Evolutionary conservation across 2,888 invertebrate species (phyloP), one percentile per base, ranked within the genome.

Genomic region (Drosophila multiciliata): DNA sequence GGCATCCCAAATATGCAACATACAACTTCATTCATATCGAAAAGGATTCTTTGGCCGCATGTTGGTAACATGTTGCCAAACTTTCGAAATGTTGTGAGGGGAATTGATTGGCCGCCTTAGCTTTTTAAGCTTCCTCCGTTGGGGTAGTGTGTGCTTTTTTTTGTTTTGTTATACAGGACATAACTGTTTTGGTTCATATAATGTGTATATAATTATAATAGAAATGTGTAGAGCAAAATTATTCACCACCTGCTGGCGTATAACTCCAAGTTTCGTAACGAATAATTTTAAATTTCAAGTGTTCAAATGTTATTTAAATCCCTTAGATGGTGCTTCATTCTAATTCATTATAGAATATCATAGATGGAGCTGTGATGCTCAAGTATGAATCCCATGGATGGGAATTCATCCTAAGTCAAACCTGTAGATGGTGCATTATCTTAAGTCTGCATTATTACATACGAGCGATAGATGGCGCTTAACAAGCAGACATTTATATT

Each of bases 51-150:
- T 36, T 23, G 15, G 32, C 17, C 20, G 17, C 55, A 38, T 26
- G 55, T 15, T 32, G 9, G 29, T 17, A 63, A 38, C 35, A 48
- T 75, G 62, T 58, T 75, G 36, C 23, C 3, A 50, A 29, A 26
- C 49, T 48, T 48, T 74, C 75, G 67, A 84, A 73, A 61, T 70
- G 85, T 73, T 65, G 45, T 7, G 3, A 54, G 73, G 78, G 57
- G 73, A 33, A 48, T 1, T 40, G 6, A 33, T 0, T 2, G 4
- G 12, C n/a, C 9, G 23, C 32, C 1, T 15, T 9, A 29, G 6
- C 17, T 33, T 8, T 38, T 12, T 11, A 20, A 62, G 59, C 58
- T 67, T 61, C 42, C 12, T 59, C 60, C 38, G 26, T 33, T 49
- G 54, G 73, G 33, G 55, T 8, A 57, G 50, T 55, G 32, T 61